Evolutionary conservation across 1,140 invertebrate genomes (phyloP).

Genomic region (Phocides pigmalion): DNA sequence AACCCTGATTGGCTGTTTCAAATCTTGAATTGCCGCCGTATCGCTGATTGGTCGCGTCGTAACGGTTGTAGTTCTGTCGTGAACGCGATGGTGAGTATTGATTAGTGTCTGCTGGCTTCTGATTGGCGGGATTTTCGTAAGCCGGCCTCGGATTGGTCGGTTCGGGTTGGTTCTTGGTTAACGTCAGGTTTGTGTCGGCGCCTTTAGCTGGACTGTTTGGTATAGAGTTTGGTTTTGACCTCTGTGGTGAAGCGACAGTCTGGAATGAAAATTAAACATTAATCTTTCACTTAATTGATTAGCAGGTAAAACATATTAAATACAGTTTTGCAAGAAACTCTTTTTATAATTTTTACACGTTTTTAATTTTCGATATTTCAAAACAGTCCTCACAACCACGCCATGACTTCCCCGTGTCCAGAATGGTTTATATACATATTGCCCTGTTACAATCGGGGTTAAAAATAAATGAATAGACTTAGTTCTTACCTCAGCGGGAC

Average conservation of each 20-base stretch:
- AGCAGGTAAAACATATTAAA: too few species aligned
- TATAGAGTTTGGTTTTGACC: conserved; percentile 45
- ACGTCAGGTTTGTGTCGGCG: conserved; percentile 34
- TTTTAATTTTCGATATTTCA: too few species aligned
- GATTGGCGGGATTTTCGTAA: conserved; percentile 46
- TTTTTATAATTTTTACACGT: too few species aligned
- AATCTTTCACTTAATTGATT: too few species aligned
- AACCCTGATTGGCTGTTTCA: background rate
- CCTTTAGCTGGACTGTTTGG: conserved; percentile 45
- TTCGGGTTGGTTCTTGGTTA: conserved; percentile 20
- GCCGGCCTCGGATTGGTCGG: conserved; percentile 42
- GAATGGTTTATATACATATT: too few species aligned
- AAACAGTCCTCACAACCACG: too few species aligned
- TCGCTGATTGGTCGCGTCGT: background rate
- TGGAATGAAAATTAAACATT: background rate
- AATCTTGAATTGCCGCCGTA: background rate
- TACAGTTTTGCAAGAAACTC: too few species aligned
- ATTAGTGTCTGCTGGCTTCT: conserved; percentile 22
- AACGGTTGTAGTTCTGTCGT: background rate
- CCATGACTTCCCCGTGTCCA: too few species aligned
- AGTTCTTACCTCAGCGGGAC: conserved; percentile 38
- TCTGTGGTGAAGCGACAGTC: conserved; percentile 28
- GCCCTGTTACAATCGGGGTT: too few species aligned
- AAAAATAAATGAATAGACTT: too few species aligned
- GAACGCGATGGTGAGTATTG: conserved; percentile 11